phyloP scores from a whole-genome alignment of 2,888 invertebrate species.

The Melieria picta region DNA sequence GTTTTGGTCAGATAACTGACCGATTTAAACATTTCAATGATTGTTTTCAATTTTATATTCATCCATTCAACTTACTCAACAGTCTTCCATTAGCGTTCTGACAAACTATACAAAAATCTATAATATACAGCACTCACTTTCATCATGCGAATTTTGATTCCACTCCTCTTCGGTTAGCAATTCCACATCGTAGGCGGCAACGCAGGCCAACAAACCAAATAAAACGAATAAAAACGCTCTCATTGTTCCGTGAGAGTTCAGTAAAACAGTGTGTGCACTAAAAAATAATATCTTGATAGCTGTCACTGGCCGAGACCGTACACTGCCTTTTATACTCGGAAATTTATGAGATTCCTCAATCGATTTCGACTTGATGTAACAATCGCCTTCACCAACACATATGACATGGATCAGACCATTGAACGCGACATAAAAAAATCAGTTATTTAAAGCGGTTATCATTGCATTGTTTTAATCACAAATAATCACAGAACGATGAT shows the following conservation, averaged over 20 bases:
- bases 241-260: conserved; percentile 43
- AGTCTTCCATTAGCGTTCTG: not conserved
- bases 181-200: conserved; percentile 50
- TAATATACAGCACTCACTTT: conserved; percentile 47
- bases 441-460: too few relatives aligned
- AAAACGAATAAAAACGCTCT: conserved; percentile 44
- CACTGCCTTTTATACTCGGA: conserved; percentile 51
- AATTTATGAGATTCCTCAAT: not conserved
- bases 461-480: too few relatives aligned
- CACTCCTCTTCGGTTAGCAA: conserved; percentile 50
- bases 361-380: too few relatives aligned
- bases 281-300: conserved; percentile 36
- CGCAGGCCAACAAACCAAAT: conserved; percentile 49
- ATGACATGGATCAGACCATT: too few relatives aligned
- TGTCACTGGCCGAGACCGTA: conserved; percentile 3
- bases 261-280: conserved; percentile 19
- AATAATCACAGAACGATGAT: too few relatives aligned
- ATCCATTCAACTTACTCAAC: too few relatives aligned
- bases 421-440: too few relatives aligned
- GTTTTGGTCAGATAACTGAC: too few relatives aligned
- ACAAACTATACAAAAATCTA: not conserved
- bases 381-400: too few relatives aligned
- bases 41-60: too few relatives aligned
- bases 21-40: too few relatives aligned
- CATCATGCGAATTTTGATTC: conserved; percentile 44